Base-by-base conservation (phyloP, 2,797 vertebrate species). In the Vireo griseus region DNA sequence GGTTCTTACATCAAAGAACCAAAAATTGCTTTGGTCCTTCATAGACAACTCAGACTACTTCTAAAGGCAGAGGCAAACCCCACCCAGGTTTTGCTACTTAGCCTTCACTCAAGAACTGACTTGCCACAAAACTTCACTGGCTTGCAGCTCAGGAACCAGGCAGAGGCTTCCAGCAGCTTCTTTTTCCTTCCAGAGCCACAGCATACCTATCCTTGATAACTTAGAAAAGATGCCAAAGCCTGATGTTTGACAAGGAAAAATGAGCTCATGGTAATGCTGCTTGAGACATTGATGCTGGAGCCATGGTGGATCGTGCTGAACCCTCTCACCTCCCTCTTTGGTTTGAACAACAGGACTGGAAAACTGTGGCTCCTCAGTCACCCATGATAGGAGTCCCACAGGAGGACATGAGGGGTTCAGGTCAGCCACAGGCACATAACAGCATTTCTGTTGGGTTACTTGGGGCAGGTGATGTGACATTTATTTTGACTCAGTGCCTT, bases 341-440 rank as follows among this genome's bases (percentile, higher is more conserved):
- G 20, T 72, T 75, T 61, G 58, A 73, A 19, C 17, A 67, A 26
- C 57, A 67, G 26, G 50, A 68, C 17, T 61, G 39, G 52, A 68
- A 88, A 75, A 8, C 50, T 8, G 10, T 16, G 16, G 16, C 33
- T 90, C 14, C 51, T 75, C 0, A 0, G 5, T 20, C 3, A 8
- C 9, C 40, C 2, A 2, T 1, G 4, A 10, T 0, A 2, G 33
- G 26, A 3, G 1, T 28, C 37, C 18, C 45, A 55, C 0, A 0
- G 29, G 24, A 73, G 13, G 33, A 40, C 11, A 8, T 1, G 0
- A 37, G 5, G 12, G 19, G 13, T 51, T 76, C 33, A 35, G 51
- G 31, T 33, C 65, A 59, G 40, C 29, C 63, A 66, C 1, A 2
- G 20, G 37, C n/a, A 79, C 16, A 13, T 3, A 22, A 54, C 42